A percentile compares a stretch with the other conserved stretches of the same genome.
Conservation (phyloP, 2,113 vertebrate genomes). For the Alethe castanea region DNA sequence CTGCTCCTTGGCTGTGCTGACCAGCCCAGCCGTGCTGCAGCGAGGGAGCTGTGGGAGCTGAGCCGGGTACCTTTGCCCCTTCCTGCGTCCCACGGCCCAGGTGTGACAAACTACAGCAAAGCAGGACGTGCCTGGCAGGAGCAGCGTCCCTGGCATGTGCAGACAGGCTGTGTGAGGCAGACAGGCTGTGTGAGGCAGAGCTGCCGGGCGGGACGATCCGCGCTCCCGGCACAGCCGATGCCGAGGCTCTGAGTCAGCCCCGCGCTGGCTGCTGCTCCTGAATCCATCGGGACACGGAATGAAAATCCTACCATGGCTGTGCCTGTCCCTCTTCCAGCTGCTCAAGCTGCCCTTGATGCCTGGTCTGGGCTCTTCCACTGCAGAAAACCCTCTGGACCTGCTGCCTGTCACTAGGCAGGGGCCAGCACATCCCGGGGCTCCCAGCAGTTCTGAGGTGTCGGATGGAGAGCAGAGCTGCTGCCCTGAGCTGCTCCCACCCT, state of each 20-base stretch:
- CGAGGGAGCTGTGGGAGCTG: rapidly evolving
- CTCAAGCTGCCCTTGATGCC: rapidly evolving
- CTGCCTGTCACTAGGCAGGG: neutral
- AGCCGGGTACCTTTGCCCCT: neutral
- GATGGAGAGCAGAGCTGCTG: neutral
- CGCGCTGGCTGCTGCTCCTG: neutral
- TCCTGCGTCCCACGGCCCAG: neutral
- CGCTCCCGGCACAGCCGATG: neutral
- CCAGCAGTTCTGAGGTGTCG: rapidly evolving
- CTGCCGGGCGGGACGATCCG: neutral
- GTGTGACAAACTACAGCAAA: neutral
- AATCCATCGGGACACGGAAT: neutral
- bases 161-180: neutral
- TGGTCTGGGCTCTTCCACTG: neutral
- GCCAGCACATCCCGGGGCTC: neutral
- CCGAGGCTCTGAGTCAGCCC: neutral
- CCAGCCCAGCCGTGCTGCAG: neutral
- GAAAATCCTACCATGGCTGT: neutral
- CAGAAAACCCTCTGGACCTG: neutral
- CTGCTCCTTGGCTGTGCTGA: neutral
- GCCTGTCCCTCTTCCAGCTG: neutral
- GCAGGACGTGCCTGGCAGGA: neutral
- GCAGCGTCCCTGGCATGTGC: neutral
- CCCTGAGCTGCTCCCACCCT: neutral
- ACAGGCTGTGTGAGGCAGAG: neutral